A percentile compares a stretch with the other conserved stretches of the same genome.
These are phyloP conservation scores for Coracopsis vasa DNA, from an alignment of 2,113 vertebrate genomes.

Conservation along the genomic window DNA sequence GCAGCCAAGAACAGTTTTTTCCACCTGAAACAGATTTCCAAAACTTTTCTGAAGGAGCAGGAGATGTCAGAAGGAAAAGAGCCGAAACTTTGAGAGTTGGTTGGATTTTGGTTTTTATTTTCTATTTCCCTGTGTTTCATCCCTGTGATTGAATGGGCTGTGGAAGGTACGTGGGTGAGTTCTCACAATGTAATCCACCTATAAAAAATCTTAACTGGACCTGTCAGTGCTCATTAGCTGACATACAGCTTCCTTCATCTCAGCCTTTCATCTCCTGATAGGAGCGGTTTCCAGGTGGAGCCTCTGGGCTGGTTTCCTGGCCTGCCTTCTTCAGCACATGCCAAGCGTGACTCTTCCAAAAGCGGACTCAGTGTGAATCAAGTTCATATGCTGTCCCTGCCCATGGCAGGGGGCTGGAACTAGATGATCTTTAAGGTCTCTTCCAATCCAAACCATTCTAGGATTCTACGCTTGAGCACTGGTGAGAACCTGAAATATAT, in stretches of 20 bases:
- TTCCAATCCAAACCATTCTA: not conserved
- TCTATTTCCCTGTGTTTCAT: not conserved
- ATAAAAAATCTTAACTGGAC: not conserved
- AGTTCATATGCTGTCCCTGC: not conserved
- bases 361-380: not conserved
- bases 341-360: not conserved
- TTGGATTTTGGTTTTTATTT: not conserved
- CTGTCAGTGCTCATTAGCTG: slow-evolving; percentile 3
- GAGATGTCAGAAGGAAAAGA: not conserved
- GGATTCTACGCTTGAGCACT: not conserved
- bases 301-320: not conserved
- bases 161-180: not conserved
- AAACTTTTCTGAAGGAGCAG: not conserved
- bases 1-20: not conserved
- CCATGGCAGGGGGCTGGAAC: not conserved
- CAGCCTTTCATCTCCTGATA: not conserved
- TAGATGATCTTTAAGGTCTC: not conserved
- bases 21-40: not conserved
- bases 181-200: not conserved
- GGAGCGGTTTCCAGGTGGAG: not conserved
- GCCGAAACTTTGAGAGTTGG: not conserved
- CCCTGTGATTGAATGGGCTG: not conserved
- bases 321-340: not conserved
- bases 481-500: not conserved
- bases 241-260: not conserved